Base-by-base conservation (phyloP, 2,888 invertebrate genomes). In the Chrysopilus asiliformis region DNA sequence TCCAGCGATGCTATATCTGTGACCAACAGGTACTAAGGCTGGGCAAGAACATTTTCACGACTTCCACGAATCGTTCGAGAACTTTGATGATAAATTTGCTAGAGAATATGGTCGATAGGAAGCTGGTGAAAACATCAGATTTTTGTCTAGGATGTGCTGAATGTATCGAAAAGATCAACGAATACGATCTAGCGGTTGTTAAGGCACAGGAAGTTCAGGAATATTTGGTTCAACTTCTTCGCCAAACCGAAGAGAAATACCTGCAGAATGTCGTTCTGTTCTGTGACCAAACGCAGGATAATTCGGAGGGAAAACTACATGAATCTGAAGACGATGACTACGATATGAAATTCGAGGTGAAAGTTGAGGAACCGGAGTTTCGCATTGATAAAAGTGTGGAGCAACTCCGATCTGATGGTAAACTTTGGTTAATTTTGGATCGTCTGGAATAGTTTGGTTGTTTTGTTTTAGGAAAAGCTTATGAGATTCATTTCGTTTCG, bases 1-100 rank as follows among this genome's bases (percentile, higher is more conserved):
- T n/a, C n/a, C n/a, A n/a, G 22, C 4, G 26, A 16, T 47, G 47
- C 33, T 44, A 34, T 34, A 33, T 47, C 14, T 47, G 47, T 15
- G 41, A 43, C 20, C 28, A 34, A 10, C 10, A 18, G 9, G 26
- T 38, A n/a, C 7, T 9, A 10, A 24, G 31, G 10, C 17, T 12
- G 8, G 36, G 17, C 8, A 36, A 24, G 18, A 35, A 47, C 39
- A 38, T 45, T 13, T 44, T 31, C 13, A 24, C 7, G n/a, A 30
- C 14, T 7, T 15, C 24, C 20, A 38, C 46, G 4, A 33, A 41
- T 27, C 36, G 42, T 33, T 36, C 44, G 8, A 38, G 41, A 28
- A 39, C 38, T 2, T 24, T 28, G 4, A 25, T 46, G 5, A 28
- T 28, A 25, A 40, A 41, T 28, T 15, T 44, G 4, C 19, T 46